These are phyloP conservation scores for Yponomeuta evonymella DNA, from an alignment of 2,888 invertebrate species.

Conservation along the genomic window DNA sequence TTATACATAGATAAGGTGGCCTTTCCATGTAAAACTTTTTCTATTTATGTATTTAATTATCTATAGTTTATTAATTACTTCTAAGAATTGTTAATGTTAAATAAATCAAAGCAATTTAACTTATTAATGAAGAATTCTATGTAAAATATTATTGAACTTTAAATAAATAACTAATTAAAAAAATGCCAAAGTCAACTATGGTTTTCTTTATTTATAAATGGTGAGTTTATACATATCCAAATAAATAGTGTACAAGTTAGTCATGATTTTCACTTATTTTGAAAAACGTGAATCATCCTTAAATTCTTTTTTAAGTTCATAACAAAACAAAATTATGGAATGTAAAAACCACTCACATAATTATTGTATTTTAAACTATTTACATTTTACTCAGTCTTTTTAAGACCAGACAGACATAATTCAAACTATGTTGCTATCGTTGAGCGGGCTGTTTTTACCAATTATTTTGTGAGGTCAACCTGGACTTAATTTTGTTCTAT, in stretches of 20 bases:
- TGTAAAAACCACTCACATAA: background rate
- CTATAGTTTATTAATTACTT: slow-evolving; percentile 67
- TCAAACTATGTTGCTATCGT: background rate
- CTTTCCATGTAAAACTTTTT: slow-evolving; percentile 68
- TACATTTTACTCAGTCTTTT: slow-evolving; percentile 7
- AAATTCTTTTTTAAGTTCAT: too few species aligned
- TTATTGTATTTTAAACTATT: background rate
- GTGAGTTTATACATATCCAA: too few species aligned
- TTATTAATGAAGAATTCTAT: slow-evolving; percentile 22
- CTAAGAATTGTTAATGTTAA: slow-evolving; percentile 33
- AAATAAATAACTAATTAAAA: slow-evolving; percentile 16
- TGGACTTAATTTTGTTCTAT: too few species aligned
- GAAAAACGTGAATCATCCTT: too few species aligned
- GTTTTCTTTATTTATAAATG: slow-evolving; percentile 19
- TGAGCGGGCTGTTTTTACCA: too few species aligned
- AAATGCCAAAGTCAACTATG: slow-evolving; percentile 20
- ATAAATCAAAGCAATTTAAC: slow-evolving; percentile 22
- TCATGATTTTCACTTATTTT: too few species aligned
- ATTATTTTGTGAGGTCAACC: too few species aligned
- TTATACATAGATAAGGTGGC: slow-evolving; percentile 48
- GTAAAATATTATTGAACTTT: slow-evolving; percentile 29
- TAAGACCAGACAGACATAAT: background rate
- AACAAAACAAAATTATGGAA: background rate
- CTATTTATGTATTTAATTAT: slow-evolving; percentile 61
- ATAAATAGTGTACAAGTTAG: too few species aligned